These are phyloP conservation scores for Oncorhynchus keta DNA, from an alignment of 2,113 vertebrate genomes.

Conservation along the genomic window DNA sequence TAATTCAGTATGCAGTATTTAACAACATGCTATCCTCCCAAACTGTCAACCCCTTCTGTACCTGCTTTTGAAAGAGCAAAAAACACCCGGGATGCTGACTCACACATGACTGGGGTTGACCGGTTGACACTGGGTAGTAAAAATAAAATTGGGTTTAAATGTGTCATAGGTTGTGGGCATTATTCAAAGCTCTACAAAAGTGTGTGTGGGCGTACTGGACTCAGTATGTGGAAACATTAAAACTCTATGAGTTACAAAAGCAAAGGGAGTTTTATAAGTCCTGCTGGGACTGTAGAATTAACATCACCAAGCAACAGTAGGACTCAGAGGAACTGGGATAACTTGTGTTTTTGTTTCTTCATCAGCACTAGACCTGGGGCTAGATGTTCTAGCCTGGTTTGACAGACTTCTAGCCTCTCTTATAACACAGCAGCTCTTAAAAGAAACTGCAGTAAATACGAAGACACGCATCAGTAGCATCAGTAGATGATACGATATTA, in stretches of 20 bases:
- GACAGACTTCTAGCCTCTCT: no score
- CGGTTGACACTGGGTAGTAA: slow-evolving; percentile 9
- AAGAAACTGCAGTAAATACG: no score
- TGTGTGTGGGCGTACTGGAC: not conserved
- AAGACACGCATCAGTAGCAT: no score
- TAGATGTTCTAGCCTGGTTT: not conserved
- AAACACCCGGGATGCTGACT: not conserved
- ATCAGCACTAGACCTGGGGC: not conserved
- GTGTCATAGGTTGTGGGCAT: slow-evolving; percentile 17
- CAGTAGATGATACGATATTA: no score
- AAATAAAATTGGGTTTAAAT: slow-evolving; percentile 1
- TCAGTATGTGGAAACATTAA: not conserved
- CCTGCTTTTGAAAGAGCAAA: not conserved
- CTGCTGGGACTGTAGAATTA: slow-evolving; percentile 13
- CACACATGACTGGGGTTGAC: not conserved
- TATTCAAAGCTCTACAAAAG: slow-evolving; percentile 13
- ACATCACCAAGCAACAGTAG: slow-evolving; percentile 34
- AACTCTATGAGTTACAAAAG: not conserved
- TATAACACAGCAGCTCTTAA: no score
- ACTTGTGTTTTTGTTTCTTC: not conserved
- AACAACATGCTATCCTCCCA: not conserved
- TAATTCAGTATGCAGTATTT: not conserved
- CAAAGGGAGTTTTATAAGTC: slow-evolving; percentile 6
- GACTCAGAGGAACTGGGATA: slow-evolving; percentile 2
- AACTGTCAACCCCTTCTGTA: not conserved